Evolutionary conservation across 2,797 vertebrate genomes (phyloP), one percentile per base, ranked within the genome.

Genomic region (Parauchenoglanis punctatus): DNA sequence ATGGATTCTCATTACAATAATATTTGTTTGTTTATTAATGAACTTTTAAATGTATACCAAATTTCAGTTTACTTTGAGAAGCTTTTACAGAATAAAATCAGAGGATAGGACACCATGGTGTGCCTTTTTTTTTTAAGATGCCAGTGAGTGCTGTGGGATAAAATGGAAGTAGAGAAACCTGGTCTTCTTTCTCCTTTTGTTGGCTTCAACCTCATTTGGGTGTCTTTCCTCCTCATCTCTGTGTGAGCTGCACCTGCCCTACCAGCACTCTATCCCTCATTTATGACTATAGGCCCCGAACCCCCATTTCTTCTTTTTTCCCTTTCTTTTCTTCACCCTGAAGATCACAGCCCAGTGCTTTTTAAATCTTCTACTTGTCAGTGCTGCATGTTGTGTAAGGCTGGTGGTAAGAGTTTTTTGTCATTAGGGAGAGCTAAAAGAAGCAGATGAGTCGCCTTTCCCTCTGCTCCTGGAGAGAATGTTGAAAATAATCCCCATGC

Each of bases 231-330:
- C 28, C 44, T 54, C 61, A 35, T 67, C 93, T 96, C 6, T 56
- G 73, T 92, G 93, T 93, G 92, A 89, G 91, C 96, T 95, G 96
- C 96, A 97, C 97, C 96, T 97, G 96, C 94, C 67, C 96, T 95
- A 91, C 91, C 92, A 93, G 93, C 93, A 91, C 92, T 89, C 89
- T 89, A 86, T 78, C 81, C 63, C 84, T 87, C 87, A 88, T 91
- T 89, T 61, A 25, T 81, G 18, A 78, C 86, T 89, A 76, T 58
- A 46, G 52, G 76, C 73, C 86, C 31, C 76, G 23, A 28, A 52
- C 73, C 49, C 46, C 25, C 18, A 44, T 18, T 70, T 15, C 31
- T 35, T 10, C 35, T 35, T 68, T n/a, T 65, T 13, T 67, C 2
- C 4, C 13, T 70, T 70, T 23, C 15, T 81, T 80, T 89, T 89